These are phyloP conservation scores for Bellardia bayeri DNA, from an alignment of 2,888 invertebrate species.

Conservation along the genomic window DNA sequence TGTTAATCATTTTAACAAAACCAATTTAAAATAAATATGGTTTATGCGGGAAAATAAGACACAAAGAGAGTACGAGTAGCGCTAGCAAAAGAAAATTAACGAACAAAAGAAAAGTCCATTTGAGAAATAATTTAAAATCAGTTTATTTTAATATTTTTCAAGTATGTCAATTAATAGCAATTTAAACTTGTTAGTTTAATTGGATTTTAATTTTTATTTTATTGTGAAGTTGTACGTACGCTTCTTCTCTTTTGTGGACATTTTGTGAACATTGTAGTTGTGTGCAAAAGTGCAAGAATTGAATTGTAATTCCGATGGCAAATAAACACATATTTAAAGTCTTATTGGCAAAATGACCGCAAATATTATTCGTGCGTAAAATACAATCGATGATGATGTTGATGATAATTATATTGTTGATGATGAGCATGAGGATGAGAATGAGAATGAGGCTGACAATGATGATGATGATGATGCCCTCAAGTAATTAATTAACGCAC, in stretches of 20 bases:
- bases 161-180: conserved; percentile 64
- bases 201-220: conserved; percentile 59
- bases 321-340: conserved; percentile 71
- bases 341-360: conserved; percentile 67
- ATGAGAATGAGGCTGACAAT: too few species aligned
- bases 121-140: conserved; percentile 4
- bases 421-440: conserved; percentile 74
- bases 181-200: conserved; percentile 55
- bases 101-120: too few species aligned
- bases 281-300: conserved; percentile 42
- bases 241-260: neutral
- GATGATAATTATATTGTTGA: conserved; percentile 25
- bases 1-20: conserved; percentile 18
- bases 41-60: neutral
- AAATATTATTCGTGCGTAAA: conserved; percentile 89
- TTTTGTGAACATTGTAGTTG: conserved; percentile 4
- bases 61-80: neutral
- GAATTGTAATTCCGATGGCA: conserved; percentile 66
- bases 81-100: neutral
- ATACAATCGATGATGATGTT: conserved; percentile 85
- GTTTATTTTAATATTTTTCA: conserved; percentile 31
- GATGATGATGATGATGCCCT: conserved; percentile 77
- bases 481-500: conserved; percentile 78
- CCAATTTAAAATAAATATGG: conserved; percentile 19
- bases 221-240: neutral